These are phyloP conservation scores for Coremacera marginata DNA, from an alignment of 2,888 invertebrate genomes.

Conservation along the genomic window DNA sequence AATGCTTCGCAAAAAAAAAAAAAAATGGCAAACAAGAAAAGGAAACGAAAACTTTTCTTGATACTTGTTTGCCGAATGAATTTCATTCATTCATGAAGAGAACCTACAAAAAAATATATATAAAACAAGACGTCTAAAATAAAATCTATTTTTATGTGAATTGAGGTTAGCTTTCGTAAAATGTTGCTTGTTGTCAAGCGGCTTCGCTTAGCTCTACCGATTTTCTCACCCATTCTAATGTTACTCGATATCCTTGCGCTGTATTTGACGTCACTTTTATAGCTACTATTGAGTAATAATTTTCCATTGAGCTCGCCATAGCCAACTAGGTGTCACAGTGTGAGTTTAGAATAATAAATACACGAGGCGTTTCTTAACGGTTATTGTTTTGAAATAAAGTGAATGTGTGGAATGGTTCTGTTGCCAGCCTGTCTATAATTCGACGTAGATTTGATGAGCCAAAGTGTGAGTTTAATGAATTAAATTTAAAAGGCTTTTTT, in stretches of 20 bases:
- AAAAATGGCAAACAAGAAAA: not conserved
- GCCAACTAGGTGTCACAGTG: not conserved
- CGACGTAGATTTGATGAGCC: not conserved
- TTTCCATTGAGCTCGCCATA: not conserved
- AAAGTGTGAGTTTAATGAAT: constrained; percentile 2
- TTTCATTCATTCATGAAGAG: not conserved
- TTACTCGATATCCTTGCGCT: not conserved
- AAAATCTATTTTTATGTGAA: constrained; percentile 17
- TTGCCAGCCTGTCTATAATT: constrained; percentile 5
- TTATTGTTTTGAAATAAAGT: not conserved
- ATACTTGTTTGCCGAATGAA: not conserved
- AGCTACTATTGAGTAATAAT: too few relatives aligned
- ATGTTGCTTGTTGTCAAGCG: constrained; percentile 22
- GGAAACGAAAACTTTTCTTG: not conserved
- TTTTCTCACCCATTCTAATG: not conserved
- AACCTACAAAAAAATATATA: not conserved
- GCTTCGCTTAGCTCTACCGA: not conserved
- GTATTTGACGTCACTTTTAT: constrained; percentile 5
- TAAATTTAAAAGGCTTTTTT: not conserved
- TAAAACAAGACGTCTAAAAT: not conserved
- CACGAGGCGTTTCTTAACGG: not conserved
- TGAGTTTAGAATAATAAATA: not conserved
- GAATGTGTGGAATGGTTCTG: not conserved
- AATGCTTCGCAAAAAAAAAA: not conserved
- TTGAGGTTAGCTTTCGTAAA: constrained; percentile 23